Percentiles rank a stretch among this genome's conserved stretches.
Evolutionary conservation across 2,797 vertebrate genomes (phyloP).

Genomic region (Molothrus ater): DNA sequence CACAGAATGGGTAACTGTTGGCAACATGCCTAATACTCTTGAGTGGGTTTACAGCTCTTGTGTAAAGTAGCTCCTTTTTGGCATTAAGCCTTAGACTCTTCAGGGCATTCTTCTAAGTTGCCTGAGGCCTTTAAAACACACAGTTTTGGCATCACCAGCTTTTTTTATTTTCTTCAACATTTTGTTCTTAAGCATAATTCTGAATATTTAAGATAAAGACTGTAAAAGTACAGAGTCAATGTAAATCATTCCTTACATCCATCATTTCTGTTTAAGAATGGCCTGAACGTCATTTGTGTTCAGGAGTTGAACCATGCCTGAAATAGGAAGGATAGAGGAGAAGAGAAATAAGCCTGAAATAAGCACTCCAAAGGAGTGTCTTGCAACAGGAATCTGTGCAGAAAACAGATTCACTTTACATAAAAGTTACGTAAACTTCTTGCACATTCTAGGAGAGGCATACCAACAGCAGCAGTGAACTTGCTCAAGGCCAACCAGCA

Average conservation of each 20-base stretch:
- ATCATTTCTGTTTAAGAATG: not conserved
- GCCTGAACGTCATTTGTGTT: not conserved
- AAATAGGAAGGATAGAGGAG: not conserved
- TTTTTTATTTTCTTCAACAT: slow-evolving; percentile 26
- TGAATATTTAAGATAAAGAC: not conserved
- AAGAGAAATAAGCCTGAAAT: not conserved
- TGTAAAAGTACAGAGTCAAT: not conserved
- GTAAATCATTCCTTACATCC: not conserved
- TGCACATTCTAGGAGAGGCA: not conserved
- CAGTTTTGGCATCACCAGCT: not conserved
- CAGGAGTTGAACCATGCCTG: not conserved
- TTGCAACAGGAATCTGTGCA: not conserved
- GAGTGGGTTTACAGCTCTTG: slow-evolving; percentile 23
- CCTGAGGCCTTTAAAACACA: not conserved
- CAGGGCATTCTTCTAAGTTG: slow-evolving; percentile 8
- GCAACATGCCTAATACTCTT: slow-evolving; percentile 19
- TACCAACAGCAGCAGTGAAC: not conserved
- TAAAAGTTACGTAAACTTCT: not conserved
- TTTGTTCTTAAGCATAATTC: not conserved
- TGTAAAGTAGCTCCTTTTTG: slow-evolving; percentile 36
- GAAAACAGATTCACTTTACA: not conserved
- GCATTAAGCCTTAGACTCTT: slow-evolving; percentile 1
- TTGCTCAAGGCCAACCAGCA: not conserved
- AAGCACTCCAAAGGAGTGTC: not conserved
- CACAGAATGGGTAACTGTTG: not conserved